Conservation (phyloP, 2,888 invertebrate species). For the Dynastes hyllus region DNA sequence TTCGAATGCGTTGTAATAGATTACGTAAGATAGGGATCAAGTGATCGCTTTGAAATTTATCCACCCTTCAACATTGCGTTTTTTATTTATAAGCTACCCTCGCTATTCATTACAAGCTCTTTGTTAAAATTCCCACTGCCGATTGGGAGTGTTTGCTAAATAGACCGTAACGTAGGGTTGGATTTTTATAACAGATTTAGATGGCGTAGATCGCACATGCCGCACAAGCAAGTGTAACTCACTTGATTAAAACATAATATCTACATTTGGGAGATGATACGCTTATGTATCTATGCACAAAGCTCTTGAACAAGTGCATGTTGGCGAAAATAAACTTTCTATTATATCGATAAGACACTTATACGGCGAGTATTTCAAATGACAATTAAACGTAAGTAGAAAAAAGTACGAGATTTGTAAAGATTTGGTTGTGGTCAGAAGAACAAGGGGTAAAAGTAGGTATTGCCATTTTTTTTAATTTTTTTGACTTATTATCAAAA, state of each 20-base stretch:
- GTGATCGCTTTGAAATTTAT: slow-evolving; percentile 27
- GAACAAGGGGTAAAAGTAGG: no score
- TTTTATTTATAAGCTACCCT: slow-evolving; percentile 46
- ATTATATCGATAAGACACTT: no score
- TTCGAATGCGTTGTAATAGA: slow-evolving; percentile 20
- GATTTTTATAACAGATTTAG: slow-evolving; percentile 47
- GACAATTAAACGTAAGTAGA: no score
- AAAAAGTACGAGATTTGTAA: no score
- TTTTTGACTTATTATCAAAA: no score
- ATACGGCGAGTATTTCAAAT: no score
- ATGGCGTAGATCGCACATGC: slow-evolving; percentile 24
- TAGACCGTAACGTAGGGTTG: slow-evolving; percentile 49
- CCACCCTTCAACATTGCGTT: slow-evolving; percentile 17
- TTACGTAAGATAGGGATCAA: slow-evolving; percentile 33
- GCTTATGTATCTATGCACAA: background rate
- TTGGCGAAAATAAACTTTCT: no score
- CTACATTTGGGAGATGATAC: slow-evolving; percentile 13
- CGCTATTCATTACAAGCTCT: slow-evolving; percentile 41
- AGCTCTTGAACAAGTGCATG: slow-evolving; percentile 18
- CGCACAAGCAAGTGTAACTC: slow-evolving; percentile 26
- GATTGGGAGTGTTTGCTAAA: slow-evolving; percentile 25
- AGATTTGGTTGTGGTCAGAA: no score
- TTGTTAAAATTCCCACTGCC: slow-evolving; percentile 40
- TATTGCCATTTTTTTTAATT: no score
- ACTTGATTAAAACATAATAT: slow-evolving; percentile 38